These are phyloP conservation scores for Rhodeus uyekii DNA, from an alignment of 2,797 vertebrate genomes.

Conservation along the genomic window DNA sequence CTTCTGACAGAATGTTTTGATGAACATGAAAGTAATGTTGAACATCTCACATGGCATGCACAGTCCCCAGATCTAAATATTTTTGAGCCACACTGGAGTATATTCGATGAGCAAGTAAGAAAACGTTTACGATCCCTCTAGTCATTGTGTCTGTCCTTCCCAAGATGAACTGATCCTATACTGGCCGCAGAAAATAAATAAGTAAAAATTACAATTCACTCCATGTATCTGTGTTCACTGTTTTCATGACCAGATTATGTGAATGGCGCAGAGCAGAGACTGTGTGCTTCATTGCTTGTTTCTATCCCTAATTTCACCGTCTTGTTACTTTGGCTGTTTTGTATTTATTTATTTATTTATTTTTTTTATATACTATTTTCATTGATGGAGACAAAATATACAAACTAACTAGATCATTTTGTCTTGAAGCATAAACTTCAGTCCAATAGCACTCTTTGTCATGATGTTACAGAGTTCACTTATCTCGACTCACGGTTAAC, in stretches of 20 bases:
- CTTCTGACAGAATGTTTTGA: not conserved
- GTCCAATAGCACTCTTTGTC: too few species aligned
- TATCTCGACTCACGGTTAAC: too few species aligned
- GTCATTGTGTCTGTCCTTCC: not conserved
- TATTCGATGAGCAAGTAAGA: not conserved
- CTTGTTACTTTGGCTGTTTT: not conserved
- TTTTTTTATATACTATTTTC: not conserved
- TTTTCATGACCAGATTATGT: not conserved
- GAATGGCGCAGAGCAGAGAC: not conserved
- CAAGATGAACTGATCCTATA: not conserved
- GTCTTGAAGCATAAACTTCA: not conserved
- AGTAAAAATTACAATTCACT: too few species aligned
- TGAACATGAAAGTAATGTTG: not conserved
- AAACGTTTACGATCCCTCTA: not conserved
- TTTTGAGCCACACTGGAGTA: not conserved
- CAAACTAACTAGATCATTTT: not conserved
- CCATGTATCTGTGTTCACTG: not conserved
- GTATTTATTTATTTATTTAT: too few species aligned
- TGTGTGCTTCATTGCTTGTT: not conserved
- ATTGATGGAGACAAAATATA: not conserved
- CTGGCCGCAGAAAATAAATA: too few species aligned
- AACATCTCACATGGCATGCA: not conserved
- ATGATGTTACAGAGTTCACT: too few species aligned
- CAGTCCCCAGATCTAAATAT: not conserved
- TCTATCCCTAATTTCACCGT: not conserved